A percentile compares a stretch with the other conserved stretches of the same genome.
phyloP scores from a whole-genome alignment of 1,140 invertebrate species.

The Leptestheria dahalacensis region DNA sequence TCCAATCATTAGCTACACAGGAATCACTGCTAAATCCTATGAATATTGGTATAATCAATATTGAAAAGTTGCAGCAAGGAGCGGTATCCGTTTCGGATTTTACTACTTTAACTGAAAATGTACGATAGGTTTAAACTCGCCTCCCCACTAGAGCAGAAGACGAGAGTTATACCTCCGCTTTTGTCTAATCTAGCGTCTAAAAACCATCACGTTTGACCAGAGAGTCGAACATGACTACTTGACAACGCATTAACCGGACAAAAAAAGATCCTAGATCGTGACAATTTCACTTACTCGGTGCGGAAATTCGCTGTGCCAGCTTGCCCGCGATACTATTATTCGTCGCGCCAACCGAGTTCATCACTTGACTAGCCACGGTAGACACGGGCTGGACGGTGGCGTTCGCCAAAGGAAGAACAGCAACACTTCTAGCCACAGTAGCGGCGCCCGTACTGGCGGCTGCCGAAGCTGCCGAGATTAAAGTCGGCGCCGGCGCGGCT shows the following conservation, averaged over 20 bases:
- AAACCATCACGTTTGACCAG: not conserved
- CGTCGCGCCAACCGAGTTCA: no score
- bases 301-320: no score
- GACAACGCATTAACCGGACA: not conserved
- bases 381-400: no score
- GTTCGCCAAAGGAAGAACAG: not conserved
- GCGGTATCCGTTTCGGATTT: no score
- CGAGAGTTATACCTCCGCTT: conserved; percentile 9
- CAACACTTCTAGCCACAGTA: not conserved
- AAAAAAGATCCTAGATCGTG: no score
- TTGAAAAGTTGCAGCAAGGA: no score
- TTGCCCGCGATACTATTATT: no score
- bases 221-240: conserved; percentile 4
- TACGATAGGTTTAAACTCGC: conserved; percentile 8
- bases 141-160: not conserved
- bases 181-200: not conserved
- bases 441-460: not conserved
- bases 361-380: no score
- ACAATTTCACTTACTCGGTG: no score
- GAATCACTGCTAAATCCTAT: no score
- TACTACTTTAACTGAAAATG: not conserved
- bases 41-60: no score
- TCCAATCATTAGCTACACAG: no score
- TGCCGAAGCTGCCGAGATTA: not conserved
- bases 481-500: conserved; percentile 12